A percentile compares a stretch with the other conserved stretches of the same genome.
These are phyloP conservation scores for Trichosurus vulpecula DNA, from an alignment of 2,797 vertebrate genomes.

Conservation along the genomic window DNA sequence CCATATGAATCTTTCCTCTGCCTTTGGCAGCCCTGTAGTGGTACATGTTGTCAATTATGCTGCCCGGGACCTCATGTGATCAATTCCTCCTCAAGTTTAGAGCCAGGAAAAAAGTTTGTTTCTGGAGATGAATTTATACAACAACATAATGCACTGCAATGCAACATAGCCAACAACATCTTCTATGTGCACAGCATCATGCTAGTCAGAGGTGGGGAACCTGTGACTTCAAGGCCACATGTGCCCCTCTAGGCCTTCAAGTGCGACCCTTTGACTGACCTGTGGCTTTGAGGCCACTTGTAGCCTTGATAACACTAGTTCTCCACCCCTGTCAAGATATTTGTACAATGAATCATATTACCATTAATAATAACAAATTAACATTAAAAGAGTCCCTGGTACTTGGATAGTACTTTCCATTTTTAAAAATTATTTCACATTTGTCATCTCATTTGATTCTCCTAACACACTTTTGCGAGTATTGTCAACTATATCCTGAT, in stretches of 20 bases:
- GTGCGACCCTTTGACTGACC: too few relatives aligned
- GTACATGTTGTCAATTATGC: background rate
- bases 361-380: background rate
- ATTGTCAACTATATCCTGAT: background rate
- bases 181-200: background rate
- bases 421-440: background rate
- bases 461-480: background rate
- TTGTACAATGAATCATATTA: background rate
- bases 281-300: too few relatives aligned
- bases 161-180: background rate
- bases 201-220: too few relatives aligned
- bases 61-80: background rate
- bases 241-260: too few relatives aligned
- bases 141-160: background rate
- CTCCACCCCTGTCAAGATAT: background rate
- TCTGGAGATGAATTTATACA: background rate
- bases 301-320: too few relatives aligned
- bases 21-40: background rate
- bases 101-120: background rate
- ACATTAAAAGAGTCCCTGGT: background rate
- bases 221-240: too few relatives aligned
- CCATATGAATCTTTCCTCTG: background rate
- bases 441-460: background rate
- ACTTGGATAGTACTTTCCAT: background rate
- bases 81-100: background rate